Evolutionary conservation across 2,113 vertebrate genomes (phyloP).

Genomic region (Circaetus gallicus): DNA sequence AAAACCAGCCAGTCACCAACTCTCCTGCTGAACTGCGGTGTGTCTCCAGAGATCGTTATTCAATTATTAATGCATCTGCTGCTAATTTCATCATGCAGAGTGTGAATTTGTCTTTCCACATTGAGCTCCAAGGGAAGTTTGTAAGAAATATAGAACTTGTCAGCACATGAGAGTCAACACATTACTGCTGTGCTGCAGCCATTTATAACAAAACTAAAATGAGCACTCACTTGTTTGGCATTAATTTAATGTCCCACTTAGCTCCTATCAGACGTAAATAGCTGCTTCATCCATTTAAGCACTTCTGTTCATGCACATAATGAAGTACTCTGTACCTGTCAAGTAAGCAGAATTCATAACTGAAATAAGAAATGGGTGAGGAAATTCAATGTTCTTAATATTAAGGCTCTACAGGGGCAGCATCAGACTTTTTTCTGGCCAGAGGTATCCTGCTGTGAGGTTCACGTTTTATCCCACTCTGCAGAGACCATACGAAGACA

Average conservation of each 20-base stretch:
- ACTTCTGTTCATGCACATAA: conserved; percentile 38
- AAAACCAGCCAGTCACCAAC: conserved; percentile 14
- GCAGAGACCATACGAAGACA: neutral
- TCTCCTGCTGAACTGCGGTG: neutral
- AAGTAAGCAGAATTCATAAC: conserved; percentile 64
- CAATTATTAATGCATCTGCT: conserved; percentile 58
- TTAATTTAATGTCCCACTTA: conserved; percentile 70
- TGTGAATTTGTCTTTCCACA: conserved; percentile 52
- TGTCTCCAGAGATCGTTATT: conserved; percentile 38
- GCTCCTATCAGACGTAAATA: conserved; percentile 58
- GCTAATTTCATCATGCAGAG: conserved; percentile 59
- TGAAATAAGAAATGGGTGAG: conserved; percentile 65
- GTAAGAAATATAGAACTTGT: conserved; percentile 52
- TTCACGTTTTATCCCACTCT: neutral
- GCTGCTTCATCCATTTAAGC: conserved; percentile 57
- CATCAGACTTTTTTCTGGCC: neutral
- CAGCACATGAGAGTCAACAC: conserved; percentile 41
- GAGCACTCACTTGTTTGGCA: conserved; percentile 63
- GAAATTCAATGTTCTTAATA: conserved; percentile 40
- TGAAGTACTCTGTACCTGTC: conserved; percentile 60
- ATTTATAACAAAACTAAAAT: conserved; percentile 59
- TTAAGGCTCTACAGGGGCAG: neutral
- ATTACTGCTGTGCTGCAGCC: conserved; percentile 41
- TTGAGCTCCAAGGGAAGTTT: conserved; percentile 39
- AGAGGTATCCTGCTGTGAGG: neutral